phyloP scores from a whole-genome alignment of 2,797 vertebrate genomes.

The Buphagus erythrorhynchus region DNA sequence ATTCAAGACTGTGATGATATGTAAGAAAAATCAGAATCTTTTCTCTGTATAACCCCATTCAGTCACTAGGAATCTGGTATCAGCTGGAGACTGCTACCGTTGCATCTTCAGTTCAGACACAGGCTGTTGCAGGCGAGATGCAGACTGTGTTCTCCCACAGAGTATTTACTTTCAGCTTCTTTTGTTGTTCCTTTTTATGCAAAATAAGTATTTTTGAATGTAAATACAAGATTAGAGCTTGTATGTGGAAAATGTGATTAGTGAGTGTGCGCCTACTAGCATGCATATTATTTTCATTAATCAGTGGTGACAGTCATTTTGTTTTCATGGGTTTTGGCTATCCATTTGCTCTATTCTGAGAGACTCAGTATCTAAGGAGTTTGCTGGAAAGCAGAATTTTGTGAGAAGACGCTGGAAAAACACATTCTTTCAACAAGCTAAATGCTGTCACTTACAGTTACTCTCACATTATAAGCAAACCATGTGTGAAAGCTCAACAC shows the following conservation, averaged over 20 bases:
- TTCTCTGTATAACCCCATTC: constrained; percentile 45
- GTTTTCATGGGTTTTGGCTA: constrained; percentile 2
- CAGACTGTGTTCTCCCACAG: background rate
- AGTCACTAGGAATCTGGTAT: constrained; percentile 50
- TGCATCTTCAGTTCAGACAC: background rate
- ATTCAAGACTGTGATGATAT: background rate
- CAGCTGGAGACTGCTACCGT: background rate
- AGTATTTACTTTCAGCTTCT: constrained; percentile 35
- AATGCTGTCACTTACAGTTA: background rate
- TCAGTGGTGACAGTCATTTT: constrained; percentile 10
- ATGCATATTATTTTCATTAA: constrained; percentile 38
- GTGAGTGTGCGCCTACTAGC: background rate
- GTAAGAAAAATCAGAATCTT: background rate
- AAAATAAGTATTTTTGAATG: constrained; percentile 30
- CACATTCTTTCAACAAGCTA: constrained; percentile 4
- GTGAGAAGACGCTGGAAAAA: background rate
- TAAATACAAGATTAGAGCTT: constrained; percentile 29
- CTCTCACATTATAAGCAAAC: background rate
- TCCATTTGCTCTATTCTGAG: background rate
- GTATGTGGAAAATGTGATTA: constrained; percentile 17
- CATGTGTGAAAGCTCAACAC: background rate
- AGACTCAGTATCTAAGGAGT: background rate
- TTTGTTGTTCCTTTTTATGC: constrained; percentile 36
- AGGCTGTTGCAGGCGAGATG: background rate
- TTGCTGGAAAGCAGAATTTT: constrained; percentile 15